Conservation (phyloP, 2,797 vertebrate species). For the Simalia tracyae region DNA sequence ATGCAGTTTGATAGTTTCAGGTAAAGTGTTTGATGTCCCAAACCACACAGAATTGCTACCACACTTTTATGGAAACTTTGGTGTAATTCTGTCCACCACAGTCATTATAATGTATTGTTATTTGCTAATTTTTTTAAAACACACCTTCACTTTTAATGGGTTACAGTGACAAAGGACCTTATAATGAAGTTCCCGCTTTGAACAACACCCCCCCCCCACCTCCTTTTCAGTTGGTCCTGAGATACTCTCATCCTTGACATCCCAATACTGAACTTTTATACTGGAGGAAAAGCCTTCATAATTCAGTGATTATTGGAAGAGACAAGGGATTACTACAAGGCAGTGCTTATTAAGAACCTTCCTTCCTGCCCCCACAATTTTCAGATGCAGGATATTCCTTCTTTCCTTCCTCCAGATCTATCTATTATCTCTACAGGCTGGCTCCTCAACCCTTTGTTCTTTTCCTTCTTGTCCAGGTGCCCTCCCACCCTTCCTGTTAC, state of each 20-base stretch:
- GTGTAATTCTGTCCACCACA: neutral
- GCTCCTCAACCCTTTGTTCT: neutral
- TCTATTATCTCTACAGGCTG: neutral
- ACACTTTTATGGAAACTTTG: neutral
- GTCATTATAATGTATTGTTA: neutral
- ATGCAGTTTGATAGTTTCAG: neutral
- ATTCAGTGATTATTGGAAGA: neutral
- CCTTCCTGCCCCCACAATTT: neutral
- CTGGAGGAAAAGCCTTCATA: neutral
- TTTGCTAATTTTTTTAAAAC: neutral
- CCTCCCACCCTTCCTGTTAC: neutral
- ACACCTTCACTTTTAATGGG: neutral
- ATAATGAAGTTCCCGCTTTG: neutral
- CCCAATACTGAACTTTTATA: neutral
- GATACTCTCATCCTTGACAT: neutral
- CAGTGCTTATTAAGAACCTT: neutral
- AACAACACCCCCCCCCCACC: neutral
- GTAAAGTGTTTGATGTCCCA: neutral
- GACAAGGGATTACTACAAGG: neutral
- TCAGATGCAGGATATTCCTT: neutral
- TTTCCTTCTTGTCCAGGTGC: neutral
- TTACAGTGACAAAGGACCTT: neutral
- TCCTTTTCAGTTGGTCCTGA: neutral
- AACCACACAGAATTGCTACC: neutral
- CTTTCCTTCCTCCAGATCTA: neutral